Base-by-base conservation (phyloP, 2,888 invertebrate species). In the Anagyrus pseudococci region DNA sequence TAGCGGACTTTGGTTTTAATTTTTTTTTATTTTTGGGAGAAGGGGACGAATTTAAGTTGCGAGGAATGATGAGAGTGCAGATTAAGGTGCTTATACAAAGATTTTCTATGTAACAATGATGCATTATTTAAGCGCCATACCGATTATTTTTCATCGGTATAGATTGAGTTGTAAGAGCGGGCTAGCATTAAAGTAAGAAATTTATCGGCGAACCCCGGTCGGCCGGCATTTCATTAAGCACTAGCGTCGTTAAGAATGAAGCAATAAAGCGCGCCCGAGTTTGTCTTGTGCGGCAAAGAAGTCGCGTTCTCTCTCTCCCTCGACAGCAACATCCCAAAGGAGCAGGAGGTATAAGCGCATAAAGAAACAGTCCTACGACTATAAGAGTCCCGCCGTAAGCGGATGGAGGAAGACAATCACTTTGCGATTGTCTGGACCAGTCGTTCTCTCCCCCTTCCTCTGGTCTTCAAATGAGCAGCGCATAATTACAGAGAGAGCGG, bases 381-480 rank as follows among this genome's bases (percentile, higher is more conserved):
- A 2, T 10, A 41, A 8, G 8, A 20, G 44, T 13, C 40, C n/a
- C n/a, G n/a, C n/a, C n/a, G n/a, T n/a, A n/a, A n/a, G n/a, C 33
- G 46, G 41, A 50, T 47, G 40, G 53, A 47, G 55, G 53, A 54
- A 60, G 59, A 55, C 46, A 26, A 46, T 49, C 52, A 19, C 37
- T 13, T 13, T 22, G 43, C 58, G 62, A 62, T 41, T 52, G 52
- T 57, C n/a, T n/a, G n/a, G n/a, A n/a, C n/a, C n/a, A n/a, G n/a
- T n/a, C n/a, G n/a, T n/a, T n/a, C n/a, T n/a, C n/a, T 53, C 29
- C 48, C 19, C 19, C 48, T 17, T 23, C 17, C 48, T 33, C 40
- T 43, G 6, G 4, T 29, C 6, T 59, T 58, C 47, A 62, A 62
- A 62, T 53, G 57, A 62, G 62, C 47, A 53, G 33, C 62, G 62